Percentiles rank a stretch among this genome's conserved stretches.
phyloP scores from a whole-genome alignment of 2,888 invertebrate species.

The Leucophenga maculata region DNA sequence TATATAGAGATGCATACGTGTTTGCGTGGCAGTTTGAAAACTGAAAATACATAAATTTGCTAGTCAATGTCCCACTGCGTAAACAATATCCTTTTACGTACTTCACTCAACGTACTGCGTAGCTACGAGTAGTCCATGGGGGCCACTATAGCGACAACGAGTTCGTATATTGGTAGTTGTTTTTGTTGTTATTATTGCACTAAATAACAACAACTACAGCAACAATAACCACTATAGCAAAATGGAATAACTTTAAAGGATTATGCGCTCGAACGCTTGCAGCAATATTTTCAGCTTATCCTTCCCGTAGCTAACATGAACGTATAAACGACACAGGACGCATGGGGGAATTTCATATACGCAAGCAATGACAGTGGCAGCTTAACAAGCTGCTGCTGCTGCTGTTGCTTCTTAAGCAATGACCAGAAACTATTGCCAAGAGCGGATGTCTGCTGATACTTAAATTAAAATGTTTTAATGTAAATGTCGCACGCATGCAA shows the following conservation, averaged over 20 bases:
- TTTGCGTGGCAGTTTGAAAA: neutral
- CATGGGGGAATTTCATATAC: too few species aligned
- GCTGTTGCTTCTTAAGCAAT: too few species aligned
- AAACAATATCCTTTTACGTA: neutral
- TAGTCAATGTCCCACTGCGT: constrained; percentile 3
- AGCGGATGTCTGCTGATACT: constrained; percentile 34
- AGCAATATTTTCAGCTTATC: neutral
- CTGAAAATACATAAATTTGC: constrained; percentile 1
- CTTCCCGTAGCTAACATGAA: too few species aligned
- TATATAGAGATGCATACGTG: neutral
- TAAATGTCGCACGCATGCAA: too few species aligned
- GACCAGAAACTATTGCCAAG: constrained; percentile 12
- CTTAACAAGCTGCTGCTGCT: too few species aligned
- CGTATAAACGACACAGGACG: constrained; percentile 17
- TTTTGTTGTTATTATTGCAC: too few species aligned
- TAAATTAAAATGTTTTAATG: too few species aligned
- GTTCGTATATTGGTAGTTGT: too few species aligned
- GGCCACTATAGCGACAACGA: constrained; percentile 3
- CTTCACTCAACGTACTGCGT: neutral
- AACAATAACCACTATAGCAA: too few species aligned
- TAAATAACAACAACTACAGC: too few species aligned
- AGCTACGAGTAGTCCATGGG: neutral
- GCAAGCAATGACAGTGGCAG: too few species aligned
- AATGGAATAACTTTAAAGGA: constrained; percentile 56
- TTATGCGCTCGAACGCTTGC: constrained; percentile 52